Percentiles rank a stretch among this genome's conserved stretches.
These are phyloP conservation scores for Thera obeliscata DNA, from an alignment of 2,888 invertebrate genomes.

Conservation along the genomic window DNA sequence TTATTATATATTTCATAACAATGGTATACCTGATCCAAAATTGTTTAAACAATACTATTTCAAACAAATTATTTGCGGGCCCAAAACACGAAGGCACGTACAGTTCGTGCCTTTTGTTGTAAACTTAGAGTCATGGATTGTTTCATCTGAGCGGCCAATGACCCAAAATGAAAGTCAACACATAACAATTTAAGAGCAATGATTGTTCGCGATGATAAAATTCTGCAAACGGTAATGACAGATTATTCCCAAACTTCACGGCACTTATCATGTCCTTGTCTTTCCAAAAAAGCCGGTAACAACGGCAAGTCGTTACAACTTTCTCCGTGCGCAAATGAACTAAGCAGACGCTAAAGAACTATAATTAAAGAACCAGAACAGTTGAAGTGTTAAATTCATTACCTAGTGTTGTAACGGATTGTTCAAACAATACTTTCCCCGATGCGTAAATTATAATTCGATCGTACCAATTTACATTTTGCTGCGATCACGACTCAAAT, in stretches of 20 bases:
- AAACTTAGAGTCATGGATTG: slow-evolving; percentile 61
- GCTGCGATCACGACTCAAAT: slow-evolving; percentile 34
- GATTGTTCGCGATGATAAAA: background rate
- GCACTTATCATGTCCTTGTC: slow-evolving; percentile 1
- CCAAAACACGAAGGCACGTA: slow-evolving; percentile 51
- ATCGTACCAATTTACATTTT: slow-evolving; percentile 36
- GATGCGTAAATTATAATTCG: slow-evolving; percentile 34
- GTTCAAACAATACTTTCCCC: slow-evolving; percentile 41
- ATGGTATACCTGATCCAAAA: slow-evolving; percentile 1
- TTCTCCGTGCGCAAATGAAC: slow-evolving; percentile 20
- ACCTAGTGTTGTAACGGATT: slow-evolving; percentile 36
- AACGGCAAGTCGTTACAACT: slow-evolving; percentile 17
- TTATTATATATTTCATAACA: slow-evolving; percentile 23
- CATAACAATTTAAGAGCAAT: background rate
- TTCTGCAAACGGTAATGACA: slow-evolving; percentile 5
- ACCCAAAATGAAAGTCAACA: slow-evolving; percentile 23
- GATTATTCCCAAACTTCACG: slow-evolving; percentile 14
- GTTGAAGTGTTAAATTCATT: slow-evolving; percentile 39
- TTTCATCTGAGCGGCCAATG: slow-evolving; percentile 53
- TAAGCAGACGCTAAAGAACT: slow-evolving; percentile 24
- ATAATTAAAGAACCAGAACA: slow-evolving; percentile 21
- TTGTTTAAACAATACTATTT: slow-evolving; percentile 20
- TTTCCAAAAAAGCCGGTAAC: slow-evolving; percentile 6
- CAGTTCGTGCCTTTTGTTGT: slow-evolving; percentile 72
- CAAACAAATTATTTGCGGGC: slow-evolving; percentile 26